These are phyloP conservation scores for Fragum sueziense DNA, from an alignment of 2,888 invertebrate genomes.

Conservation along the genomic window DNA sequence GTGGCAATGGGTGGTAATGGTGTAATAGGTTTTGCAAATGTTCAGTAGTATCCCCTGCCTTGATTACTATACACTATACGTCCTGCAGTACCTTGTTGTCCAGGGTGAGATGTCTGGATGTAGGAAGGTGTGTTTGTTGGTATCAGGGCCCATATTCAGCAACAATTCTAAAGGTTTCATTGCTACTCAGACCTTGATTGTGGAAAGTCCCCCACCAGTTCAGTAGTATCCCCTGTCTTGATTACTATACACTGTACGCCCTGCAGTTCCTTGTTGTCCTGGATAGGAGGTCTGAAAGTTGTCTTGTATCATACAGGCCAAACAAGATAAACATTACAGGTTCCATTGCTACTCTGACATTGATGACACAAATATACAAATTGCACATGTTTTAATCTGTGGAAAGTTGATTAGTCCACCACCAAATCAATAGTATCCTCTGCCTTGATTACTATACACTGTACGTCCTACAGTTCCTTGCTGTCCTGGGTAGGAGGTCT, in stretches of 20 bases:
- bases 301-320: too few relatives aligned
- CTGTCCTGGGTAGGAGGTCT: slow-evolving; percentile 56
- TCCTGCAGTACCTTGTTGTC: slow-evolving; percentile 49
- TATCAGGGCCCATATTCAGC: too few relatives aligned
- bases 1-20: too few relatives aligned
- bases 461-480: slow-evolving; percentile 50
- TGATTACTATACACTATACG: slow-evolving; percentile 33
- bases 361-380: too few relatives aligned
- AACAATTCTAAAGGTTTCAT: too few relatives aligned
- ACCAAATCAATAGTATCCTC: slow-evolving; percentile 33
- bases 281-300: slow-evolving; percentile 51
- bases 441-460: slow-evolving; percentile 31
- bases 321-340: too few relatives aligned
- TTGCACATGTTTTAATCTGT: too few relatives aligned
- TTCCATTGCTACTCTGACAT: too few relatives aligned
- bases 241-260: slow-evolving; percentile 40
- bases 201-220: too few relatives aligned
- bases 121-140: too few relatives aligned
- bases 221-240: slow-evolving; percentile 34
- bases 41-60: slow-evolving; percentile 26
- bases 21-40: not conserved
- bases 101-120: slow-evolving; percentile 47
- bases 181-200: too few relatives aligned
- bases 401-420: too few relatives aligned
- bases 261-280: slow-evolving; percentile 52